These are phyloP conservation scores for Fregetta grallaria DNA, from an alignment of 2,113 vertebrate genomes.

Conservation along the genomic window DNA sequence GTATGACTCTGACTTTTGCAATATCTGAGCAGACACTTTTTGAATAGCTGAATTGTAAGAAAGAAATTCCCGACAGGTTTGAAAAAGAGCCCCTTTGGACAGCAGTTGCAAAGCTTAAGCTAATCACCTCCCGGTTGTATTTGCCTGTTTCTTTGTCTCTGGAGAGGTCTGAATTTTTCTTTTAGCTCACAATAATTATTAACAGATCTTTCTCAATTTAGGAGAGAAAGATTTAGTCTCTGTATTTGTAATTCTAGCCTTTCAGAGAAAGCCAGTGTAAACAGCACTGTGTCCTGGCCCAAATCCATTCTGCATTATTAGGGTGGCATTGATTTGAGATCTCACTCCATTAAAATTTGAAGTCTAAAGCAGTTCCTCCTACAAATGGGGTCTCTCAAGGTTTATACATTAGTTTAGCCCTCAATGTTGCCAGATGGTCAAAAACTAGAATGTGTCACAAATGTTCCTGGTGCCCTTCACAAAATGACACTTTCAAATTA, in stretches of 20 bases:
- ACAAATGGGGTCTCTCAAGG: slow-evolving; percentile 47
- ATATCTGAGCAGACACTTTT: not conserved
- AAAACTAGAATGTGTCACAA: slow-evolving; percentile 40
- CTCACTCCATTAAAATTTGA: slow-evolving; percentile 52
- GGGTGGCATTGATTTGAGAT: slow-evolving; percentile 47
- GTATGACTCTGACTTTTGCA: not conserved
- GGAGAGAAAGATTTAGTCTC: not conserved
- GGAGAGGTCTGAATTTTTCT: slow-evolving; percentile 27
- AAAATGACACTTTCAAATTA: slow-evolving; percentile 42
- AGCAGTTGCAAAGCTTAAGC: slow-evolving; percentile 3
- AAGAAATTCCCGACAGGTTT: slow-evolving; percentile 10
- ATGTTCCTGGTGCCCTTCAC: slow-evolving; percentile 8
- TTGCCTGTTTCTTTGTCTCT: not conserved
- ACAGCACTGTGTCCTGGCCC: slow-evolving; percentile 11
- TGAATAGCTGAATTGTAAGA: not conserved
- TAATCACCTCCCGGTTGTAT: slow-evolving; percentile 19
- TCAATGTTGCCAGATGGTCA: slow-evolving; percentile 60
- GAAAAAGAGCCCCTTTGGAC: not conserved
- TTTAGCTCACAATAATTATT: slow-evolving; percentile 23
- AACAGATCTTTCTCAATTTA: slow-evolving; percentile 39
- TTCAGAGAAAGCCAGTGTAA: slow-evolving; percentile 29
- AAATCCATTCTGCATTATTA: slow-evolving; percentile 33
- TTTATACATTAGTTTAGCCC: slow-evolving; percentile 47
- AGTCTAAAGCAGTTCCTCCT: slow-evolving; percentile 38
- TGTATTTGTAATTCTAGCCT: slow-evolving; percentile 8